A percentile compares a stretch with the other conserved stretches of the same genome.
Conservation (phyloP, 2,888 invertebrate species). For the Ichneumon xanthorius region DNA sequence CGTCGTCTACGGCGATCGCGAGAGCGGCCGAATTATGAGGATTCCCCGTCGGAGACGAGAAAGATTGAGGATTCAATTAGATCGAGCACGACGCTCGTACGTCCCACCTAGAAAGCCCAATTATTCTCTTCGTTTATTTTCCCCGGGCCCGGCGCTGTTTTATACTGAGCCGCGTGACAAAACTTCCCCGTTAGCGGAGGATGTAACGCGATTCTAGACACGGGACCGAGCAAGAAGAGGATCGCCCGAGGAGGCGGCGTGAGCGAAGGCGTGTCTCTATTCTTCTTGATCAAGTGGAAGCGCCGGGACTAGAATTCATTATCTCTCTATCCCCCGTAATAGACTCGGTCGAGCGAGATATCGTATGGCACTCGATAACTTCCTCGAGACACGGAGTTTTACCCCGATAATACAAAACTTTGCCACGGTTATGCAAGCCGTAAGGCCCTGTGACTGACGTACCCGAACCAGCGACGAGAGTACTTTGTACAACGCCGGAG, state of each 20-base stretch:
- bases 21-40: neutral
- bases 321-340: conserved; percentile 7
- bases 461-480: neutral
- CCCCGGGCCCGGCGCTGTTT: neutral
- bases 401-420: conserved; percentile 15
- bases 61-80: conserved; percentile 50
- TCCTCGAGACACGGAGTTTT: neutral
- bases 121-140: conserved; percentile 19
- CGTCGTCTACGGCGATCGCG: neutral
- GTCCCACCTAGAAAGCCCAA: conserved; percentile 9
- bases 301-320: conserved; percentile 36
- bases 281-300: conserved; percentile 27
- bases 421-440: conserved; percentile 8
- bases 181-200: neutral
- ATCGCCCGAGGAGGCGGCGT: neutral
- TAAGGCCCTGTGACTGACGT: conserved; percentile 22
- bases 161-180: conserved; percentile 13
- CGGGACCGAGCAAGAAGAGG: conserved; percentile 10
- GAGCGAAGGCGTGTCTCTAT: conserved; percentile 8
- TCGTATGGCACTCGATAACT: neutral
- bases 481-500: too few relatives aligned
- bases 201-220: conserved; percentile 14
- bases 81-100: conserved; percentile 6
- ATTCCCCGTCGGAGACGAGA: neutral
- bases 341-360: neutral